These are phyloP conservation scores for Orientallactaga bullata DNA, from an alignment of 2,113 vertebrate species.

Conservation along the genomic window DNA sequence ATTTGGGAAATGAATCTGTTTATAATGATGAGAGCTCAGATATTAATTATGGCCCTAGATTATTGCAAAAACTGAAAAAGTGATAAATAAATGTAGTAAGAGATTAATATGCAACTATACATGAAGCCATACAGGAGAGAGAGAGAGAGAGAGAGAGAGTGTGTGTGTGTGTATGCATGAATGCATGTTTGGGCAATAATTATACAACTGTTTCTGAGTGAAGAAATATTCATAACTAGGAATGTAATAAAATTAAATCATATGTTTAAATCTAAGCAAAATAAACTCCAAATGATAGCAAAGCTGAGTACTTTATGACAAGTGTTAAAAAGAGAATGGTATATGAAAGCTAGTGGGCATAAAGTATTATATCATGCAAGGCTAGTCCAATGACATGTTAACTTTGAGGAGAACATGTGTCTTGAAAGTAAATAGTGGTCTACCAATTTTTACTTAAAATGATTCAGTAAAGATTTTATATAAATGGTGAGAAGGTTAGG, in stretches of 20 bases:
- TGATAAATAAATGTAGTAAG: neutral
- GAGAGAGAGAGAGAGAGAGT: neutral
- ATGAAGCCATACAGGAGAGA: neutral
- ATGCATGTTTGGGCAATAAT: neutral
- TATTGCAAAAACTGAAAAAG: neutral
- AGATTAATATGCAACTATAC: neutral
- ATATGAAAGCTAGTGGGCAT: neutral
- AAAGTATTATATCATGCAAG: neutral
- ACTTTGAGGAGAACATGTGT: neutral
- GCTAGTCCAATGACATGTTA: neutral
- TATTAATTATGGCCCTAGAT: neutral
- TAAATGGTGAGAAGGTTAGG: neutral
- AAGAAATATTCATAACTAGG: neutral
- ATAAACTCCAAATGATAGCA: neutral
- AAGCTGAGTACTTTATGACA: neutral
- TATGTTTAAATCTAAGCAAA: neutral
- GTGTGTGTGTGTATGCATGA: neutral
- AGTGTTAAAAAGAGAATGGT: neutral
- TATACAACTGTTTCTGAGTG: neutral
- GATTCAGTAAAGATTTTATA: neutral
- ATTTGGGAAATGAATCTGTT: constrained; percentile 24
- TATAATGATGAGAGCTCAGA: neutral
- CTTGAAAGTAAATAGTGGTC: neutral
- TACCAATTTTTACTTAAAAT: neutral
- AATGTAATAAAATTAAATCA: neutral